phyloP scores from a whole-genome alignment of 2,113 vertebrate species.

The Clarias magur region DNA sequence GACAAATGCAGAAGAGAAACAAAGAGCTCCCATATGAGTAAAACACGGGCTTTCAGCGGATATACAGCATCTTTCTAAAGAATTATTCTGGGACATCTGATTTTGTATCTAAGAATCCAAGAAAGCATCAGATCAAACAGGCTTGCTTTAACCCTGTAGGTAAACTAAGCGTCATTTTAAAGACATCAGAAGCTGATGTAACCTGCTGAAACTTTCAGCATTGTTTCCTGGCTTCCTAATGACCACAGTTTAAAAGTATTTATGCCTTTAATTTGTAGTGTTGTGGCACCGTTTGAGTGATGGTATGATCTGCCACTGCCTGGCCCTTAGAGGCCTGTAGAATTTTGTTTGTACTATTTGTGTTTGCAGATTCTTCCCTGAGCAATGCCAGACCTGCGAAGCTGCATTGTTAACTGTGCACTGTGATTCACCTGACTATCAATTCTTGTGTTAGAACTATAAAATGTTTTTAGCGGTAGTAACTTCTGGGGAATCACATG shows the following conservation, averaged over 20 bases:
- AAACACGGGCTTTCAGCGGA: not conserved
- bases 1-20: not conserved
- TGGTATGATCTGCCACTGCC: not conserved
- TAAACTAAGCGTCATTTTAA: constrained; percentile 25
- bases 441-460: not conserved
- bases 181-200: constrained; percentile 39
- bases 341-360: not conserved
- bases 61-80: constrained; percentile 10
- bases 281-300: not conserved
- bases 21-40: constrained; percentile 17
- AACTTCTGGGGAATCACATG: not conserved
- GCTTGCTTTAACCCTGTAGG: constrained; percentile 17
- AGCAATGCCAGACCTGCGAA: not conserved
- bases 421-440: not conserved
- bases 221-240: constrained; percentile 13
- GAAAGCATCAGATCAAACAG: constrained; percentile 31
- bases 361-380: not conserved
- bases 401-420: not conserved
- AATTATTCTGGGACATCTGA: constrained; percentile 1
- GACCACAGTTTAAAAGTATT: not conserved
- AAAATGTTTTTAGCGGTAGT: not conserved
- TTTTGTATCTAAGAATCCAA: not conserved
- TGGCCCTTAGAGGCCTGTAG: not conserved
- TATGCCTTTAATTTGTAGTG: not conserved
- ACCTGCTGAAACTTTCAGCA: constrained; percentile 28